These are phyloP conservation scores for Zoanthus solanderi DNA, from an alignment of 92 coral and sea anemone genomes.

Conservation along the genomic window DNA sequence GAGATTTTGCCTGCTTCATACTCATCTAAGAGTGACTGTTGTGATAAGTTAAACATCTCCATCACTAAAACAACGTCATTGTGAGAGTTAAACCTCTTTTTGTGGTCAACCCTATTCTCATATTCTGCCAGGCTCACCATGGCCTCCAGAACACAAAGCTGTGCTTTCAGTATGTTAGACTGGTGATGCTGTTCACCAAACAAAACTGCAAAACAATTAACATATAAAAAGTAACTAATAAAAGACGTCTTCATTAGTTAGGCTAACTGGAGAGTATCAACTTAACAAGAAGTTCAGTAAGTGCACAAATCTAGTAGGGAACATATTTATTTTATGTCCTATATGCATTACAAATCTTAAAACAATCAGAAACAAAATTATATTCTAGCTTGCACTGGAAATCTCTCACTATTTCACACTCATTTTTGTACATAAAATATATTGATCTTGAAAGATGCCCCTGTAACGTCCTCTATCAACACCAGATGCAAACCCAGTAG, in stretches of 20 bases:
- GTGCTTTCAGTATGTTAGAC: slow-evolving; percentile 77
- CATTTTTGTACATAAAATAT: no score
- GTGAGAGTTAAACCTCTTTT: slow-evolving; percentile 16
- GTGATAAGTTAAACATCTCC: slow-evolving; percentile 87
- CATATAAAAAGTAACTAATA: background rate
- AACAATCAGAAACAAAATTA: no score
- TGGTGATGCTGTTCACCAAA: slow-evolving; percentile 88
- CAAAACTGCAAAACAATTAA: slow-evolving; percentile 64
- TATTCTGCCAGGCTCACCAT: slow-evolving; percentile 73
- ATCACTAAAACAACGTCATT: slow-evolving; percentile 57
- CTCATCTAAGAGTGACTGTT: slow-evolving; percentile 75
- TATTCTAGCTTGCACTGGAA: no score
- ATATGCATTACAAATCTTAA: no score
- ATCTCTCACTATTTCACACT: no score
- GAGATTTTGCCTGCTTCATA: slow-evolving; percentile 72
- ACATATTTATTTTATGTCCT: no score
- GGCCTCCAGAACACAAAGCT: slow-evolving; percentile 81
- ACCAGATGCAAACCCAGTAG: no score
- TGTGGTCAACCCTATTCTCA: background rate
- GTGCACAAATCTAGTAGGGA: no score
- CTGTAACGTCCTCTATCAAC: no score
- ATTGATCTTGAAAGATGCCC: no score
- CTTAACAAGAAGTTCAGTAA: no score
- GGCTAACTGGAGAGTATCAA: no score
- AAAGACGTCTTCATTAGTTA: background rate